Percentiles rank a stretch among this genome's conserved stretches.
Evolutionary conservation across 2,113 vertebrate species (phyloP).

Genomic region (Rostratula benghalensis): DNA sequence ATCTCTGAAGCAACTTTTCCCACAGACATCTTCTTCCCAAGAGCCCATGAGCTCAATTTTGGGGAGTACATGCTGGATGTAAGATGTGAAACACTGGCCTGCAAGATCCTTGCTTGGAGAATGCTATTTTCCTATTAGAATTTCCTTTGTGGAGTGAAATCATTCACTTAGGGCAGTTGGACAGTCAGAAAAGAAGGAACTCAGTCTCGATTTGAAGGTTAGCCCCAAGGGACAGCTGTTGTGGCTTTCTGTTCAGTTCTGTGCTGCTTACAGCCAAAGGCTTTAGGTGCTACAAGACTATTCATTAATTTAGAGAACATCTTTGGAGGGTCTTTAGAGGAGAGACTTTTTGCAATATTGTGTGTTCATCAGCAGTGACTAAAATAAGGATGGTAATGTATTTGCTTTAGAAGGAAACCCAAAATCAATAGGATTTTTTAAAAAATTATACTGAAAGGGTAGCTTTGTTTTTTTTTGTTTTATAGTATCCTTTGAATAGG

Average conservation of each 20-base stretch:
- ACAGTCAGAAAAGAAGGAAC: neutral
- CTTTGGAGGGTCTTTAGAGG: neutral
- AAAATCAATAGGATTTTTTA: neutral
- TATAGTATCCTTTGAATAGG: neutral
- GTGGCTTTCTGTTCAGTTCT: neutral
- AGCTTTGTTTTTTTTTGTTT: neutral
- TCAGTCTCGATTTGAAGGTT: neutral
- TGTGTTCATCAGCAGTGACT: neutral
- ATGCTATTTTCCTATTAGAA: neutral
- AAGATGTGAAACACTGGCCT: neutral
- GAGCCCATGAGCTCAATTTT: neutral
- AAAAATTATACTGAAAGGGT: neutral
- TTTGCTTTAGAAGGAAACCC: neutral
- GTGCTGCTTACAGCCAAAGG: neutral
- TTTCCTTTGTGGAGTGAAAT: neutral
- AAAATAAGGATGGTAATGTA: neutral
- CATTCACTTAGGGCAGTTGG: neutral
- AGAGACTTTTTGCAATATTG: neutral
- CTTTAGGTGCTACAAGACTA: neutral
- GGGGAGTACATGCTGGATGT: neutral
- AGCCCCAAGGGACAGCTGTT: rapidly evolving
- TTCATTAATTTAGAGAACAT: neutral
- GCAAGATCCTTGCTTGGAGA: neutral
- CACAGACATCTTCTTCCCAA: neutral
- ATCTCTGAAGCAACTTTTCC: neutral